These are phyloP conservation scores for Herpailurus yagouaroundi DNA, from an alignment of 2,113 vertebrate genomes.

Conservation along the genomic window DNA sequence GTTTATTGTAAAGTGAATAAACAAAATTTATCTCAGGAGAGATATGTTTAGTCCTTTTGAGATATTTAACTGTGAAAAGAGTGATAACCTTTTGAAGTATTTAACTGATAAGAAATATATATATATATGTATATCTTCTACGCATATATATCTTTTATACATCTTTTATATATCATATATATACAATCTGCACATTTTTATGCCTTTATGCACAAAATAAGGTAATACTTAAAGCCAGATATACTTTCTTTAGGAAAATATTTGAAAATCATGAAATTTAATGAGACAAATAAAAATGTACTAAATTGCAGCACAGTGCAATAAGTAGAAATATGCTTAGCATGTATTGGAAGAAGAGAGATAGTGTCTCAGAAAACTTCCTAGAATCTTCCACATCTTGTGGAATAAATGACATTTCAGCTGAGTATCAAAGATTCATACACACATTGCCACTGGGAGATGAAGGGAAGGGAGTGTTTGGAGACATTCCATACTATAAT, in stretches of 20 bases:
- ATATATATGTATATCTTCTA: not conserved
- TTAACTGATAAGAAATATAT: not conserved
- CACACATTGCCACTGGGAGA: not conserved
- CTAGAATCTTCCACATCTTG: not conserved
- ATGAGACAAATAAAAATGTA: slow-evolving; percentile 34
- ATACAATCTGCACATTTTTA: not conserved
- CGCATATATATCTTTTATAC: not conserved
- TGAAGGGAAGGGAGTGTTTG: not conserved
- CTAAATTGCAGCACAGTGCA: not conserved
- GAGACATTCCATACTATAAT: not conserved
- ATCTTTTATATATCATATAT: not conserved
- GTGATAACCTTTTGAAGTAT: not conserved
- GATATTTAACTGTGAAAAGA: not conserved
- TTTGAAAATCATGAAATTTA: slow-evolving; percentile 6
- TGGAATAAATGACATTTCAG: not conserved
- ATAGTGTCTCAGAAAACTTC: not conserved
- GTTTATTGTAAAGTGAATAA: slow-evolving; percentile 38
- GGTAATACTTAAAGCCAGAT: not conserved
- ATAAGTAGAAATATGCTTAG: not conserved
- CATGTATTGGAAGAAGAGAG: not conserved
- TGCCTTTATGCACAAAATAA: not conserved
- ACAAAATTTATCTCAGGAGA: slow-evolving; percentile 19
- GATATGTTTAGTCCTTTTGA: slow-evolving; percentile 12
- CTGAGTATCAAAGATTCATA: not conserved
- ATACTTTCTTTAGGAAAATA: not conserved